Evolutionary conservation across 2,888 invertebrate genomes (phyloP).

Genomic region (Podotricha telesiphe): DNA sequence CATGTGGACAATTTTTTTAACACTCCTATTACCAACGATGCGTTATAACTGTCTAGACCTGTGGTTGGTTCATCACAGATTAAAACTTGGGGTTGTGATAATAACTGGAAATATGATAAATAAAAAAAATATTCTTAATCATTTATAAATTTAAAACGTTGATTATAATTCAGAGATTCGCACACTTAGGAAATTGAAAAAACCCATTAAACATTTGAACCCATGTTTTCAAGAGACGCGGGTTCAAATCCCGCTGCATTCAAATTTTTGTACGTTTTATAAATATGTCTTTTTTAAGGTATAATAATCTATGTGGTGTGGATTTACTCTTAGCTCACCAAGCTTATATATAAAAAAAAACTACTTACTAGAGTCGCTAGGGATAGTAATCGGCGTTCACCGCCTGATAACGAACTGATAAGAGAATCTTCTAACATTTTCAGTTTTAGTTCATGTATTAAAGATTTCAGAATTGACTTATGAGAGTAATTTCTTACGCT

Average conservation of each 20-base stretch:
- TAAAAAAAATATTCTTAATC: too few relatives aligned
- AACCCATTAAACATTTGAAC: too few relatives aligned
- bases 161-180: too few relatives aligned
- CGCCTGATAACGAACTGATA: slow-evolving; percentile 91
- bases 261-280: too few relatives aligned
- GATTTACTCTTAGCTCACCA: not conserved
- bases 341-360: not conserved
- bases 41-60: slow-evolving; percentile 95
- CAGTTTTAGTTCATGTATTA: slow-evolving; percentile 87
- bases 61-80: slow-evolving; percentile 98
- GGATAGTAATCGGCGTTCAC: slow-evolving; percentile 92
- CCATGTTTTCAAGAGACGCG: too few relatives aligned
- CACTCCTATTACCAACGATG: slow-evolving; percentile 89
- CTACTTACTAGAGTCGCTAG: slow-evolving; percentile 90
- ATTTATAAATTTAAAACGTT: too few relatives aligned
- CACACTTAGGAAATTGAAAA: too few relatives aligned
- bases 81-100: slow-evolving; percentile 93
- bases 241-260: too few relatives aligned
- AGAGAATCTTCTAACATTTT: slow-evolving; percentile 86
- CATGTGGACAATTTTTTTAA: slow-evolving; percentile 84
- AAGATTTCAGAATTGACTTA: slow-evolving; percentile 57
- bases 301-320: too few relatives aligned
- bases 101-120: slow-evolving; percentile 78
- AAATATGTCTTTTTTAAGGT: too few relatives aligned
- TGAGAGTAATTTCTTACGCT: slow-evolving; percentile 55